Percentiles rank a stretch among this genome's conserved stretches.
Evolutionary conservation across 2,797 vertebrate genomes (phyloP).

Genomic region (Melanotaenia pygmaea): DNA sequence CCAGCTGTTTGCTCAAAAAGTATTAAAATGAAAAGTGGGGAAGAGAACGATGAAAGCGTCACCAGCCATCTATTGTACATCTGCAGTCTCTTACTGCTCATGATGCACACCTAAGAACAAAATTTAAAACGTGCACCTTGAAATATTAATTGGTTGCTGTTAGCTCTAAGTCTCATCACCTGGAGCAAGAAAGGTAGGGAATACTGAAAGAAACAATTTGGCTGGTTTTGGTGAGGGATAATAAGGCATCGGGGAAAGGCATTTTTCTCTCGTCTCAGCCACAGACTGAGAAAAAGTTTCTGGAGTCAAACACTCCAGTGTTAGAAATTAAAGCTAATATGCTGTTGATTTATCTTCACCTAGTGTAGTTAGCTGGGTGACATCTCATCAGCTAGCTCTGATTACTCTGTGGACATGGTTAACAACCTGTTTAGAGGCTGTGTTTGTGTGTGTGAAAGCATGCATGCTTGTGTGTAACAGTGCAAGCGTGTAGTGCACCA

Average conservation of each 20-base stretch:
- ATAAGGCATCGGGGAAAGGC: conserved; percentile 59
- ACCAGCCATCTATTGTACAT: conserved; percentile 62
- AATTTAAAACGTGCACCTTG: conserved; percentile 73
- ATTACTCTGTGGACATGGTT: conserved; percentile 68
- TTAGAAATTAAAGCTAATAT: conserved; percentile 55
- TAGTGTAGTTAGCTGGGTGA: conserved; percentile 61
- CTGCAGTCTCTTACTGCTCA: conserved; percentile 61
- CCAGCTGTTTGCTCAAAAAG: conserved; percentile 74
- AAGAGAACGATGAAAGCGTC: conserved; percentile 56
- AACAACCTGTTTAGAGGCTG: conserved; percentile 57
- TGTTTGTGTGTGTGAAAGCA: conserved; percentile 17
- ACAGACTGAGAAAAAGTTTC: conserved; percentile 54
- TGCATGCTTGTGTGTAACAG: conserved; percentile 30
- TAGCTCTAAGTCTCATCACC: conserved; percentile 72
- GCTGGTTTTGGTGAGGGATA: conserved; percentile 52
- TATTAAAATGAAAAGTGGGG: conserved; percentile 62
- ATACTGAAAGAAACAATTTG: conserved; percentile 51
- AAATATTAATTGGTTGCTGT: conserved; percentile 80
- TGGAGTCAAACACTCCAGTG: conserved; percentile 20
- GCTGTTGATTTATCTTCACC: conserved; percentile 69
- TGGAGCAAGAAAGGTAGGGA: conserved; percentile 54
- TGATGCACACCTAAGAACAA: conserved; percentile 56
- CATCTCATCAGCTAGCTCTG: conserved; percentile 62
- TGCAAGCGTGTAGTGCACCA: conserved; percentile 42
- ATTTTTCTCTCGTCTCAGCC: conserved; percentile 37